Percentiles rank a stretch among this genome's conserved stretches.
Conservation (phyloP, 2,888 invertebrate species). For the Tricholauxania praeusta region DNA sequence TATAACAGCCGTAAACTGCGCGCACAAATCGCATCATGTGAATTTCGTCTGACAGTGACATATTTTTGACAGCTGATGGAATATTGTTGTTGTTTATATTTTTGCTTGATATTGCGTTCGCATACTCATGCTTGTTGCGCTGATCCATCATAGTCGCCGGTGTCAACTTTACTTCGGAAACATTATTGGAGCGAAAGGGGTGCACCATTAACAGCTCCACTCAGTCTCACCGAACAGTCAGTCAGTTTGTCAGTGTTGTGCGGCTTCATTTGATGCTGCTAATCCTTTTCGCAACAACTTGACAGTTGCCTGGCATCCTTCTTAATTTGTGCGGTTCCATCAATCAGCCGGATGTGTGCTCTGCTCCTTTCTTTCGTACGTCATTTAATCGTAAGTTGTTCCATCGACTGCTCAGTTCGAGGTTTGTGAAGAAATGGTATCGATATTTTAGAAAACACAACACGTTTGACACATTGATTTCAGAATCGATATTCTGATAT, state of each 20-base stretch:
- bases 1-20: background rate
- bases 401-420: background rate
- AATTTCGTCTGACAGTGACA: slow-evolving; percentile 62
- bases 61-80: slow-evolving; percentile 67
- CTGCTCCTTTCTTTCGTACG: slow-evolving; percentile 3
- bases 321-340: slow-evolving; percentile 67
- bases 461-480: too few relatives aligned
- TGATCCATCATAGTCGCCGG: slow-evolving; percentile 60
- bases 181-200: slow-evolving; percentile 8
- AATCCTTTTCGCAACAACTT: slow-evolving; percentile 66
- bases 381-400: background rate
- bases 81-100: slow-evolving; percentile 50
- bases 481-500: too few relatives aligned
- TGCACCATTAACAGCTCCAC: slow-evolving; percentile 10
- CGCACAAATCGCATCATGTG: slow-evolving; percentile 58
- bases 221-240: background rate
- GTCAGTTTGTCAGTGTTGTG: slow-evolving; percentile 39
- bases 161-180: slow-evolving; percentile 58
- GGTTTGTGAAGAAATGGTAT: too few relatives aligned
- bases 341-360: slow-evolving; percentile 59
- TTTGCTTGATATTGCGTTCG: background rate
- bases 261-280: slow-evolving; percentile 65
- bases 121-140: slow-evolving; percentile 36
- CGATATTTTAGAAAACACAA: too few relatives aligned
- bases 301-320: slow-evolving; percentile 66